These are phyloP conservation scores for Athalia circularis DNA, from an alignment of 2,888 invertebrate species.

Conservation along the genomic window DNA sequence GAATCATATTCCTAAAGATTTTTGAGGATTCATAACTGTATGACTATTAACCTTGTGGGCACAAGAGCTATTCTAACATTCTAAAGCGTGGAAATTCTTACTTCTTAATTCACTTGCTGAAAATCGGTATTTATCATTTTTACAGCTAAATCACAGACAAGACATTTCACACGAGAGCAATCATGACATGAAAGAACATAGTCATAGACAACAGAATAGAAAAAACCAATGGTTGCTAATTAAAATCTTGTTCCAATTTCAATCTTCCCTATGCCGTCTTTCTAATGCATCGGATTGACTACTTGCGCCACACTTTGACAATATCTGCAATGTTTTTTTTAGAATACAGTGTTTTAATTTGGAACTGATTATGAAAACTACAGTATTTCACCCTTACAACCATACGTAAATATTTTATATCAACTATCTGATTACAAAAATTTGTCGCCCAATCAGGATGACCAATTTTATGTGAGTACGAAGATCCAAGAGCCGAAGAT, in stretches of 20 bases:
- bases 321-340: neutral
- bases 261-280: neutral
- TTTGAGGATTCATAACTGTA: neutral
- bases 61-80: conserved; percentile 9
- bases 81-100: conserved; percentile 15
- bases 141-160: conserved; percentile 42
- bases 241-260: neutral
- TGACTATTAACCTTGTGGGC: conserved; percentile 8
- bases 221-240: conserved; percentile 7
- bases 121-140: conserved; percentile 29
- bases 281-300: too few species aligned
- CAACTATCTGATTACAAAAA: too few species aligned
- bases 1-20: conserved; percentile 8
- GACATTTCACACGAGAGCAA: conserved; percentile 38
- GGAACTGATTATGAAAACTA: too few species aligned
- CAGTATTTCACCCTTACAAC: too few species aligned
- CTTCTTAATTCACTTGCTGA: conserved; percentile 9
- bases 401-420: too few species aligned
- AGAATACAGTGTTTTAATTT: too few species aligned
- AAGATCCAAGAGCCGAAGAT: too few species aligned
- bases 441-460: too few species aligned
- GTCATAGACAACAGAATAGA: conserved; percentile 5
- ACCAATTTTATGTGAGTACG: too few species aligned
- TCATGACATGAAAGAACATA: conserved; percentile 22
- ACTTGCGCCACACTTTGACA: too few species aligned